Evolutionary conservation across 1,140 invertebrate species (phyloP).

Genomic region (Proales similis): DNA sequence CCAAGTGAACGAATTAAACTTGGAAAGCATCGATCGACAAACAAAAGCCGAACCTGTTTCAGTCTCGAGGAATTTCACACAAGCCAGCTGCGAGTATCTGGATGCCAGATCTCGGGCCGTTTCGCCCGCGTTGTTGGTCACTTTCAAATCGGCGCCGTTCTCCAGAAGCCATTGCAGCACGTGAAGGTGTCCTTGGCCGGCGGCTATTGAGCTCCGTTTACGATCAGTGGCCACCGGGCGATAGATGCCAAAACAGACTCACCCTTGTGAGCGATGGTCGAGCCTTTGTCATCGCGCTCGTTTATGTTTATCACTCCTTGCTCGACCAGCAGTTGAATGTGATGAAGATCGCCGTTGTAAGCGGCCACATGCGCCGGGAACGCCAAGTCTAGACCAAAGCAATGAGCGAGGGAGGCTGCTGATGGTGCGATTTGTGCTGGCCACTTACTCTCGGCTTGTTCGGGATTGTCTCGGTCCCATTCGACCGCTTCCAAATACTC

Average conservation of each 20-base stretch:
- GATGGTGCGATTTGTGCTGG: neutral
- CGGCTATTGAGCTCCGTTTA: constrained; percentile 42
- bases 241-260: neutral
- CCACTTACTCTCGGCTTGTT: constrained; percentile 50
- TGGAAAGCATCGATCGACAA: constrained; percentile 29
- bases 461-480: constrained; percentile 52
- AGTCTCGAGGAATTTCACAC: constrained; percentile 49
- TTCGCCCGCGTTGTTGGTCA: constrained; percentile 49
- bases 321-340: constrained; percentile 51
- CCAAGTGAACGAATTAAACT: neutral
- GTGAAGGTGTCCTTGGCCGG: constrained; percentile 51
- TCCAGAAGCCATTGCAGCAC: constrained; percentile 53
- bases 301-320: constrained; percentile 54
- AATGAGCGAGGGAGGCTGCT: neutral
- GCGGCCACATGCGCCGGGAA: constrained; percentile 54
- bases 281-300: constrained; percentile 52
- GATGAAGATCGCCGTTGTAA: constrained; percentile 50
- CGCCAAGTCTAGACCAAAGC: constrained; percentile 45
- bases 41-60: constrained; percentile 41
- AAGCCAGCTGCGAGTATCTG: constrained; percentile 51
- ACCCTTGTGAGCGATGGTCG: constrained; percentile 53
- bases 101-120: constrained; percentile 49
- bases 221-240: no score
- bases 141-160: constrained; percentile 50
- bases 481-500: constrained; percentile 52